Base-by-base conservation (phyloP, 2,113 vertebrate genomes). In the Brachyhypopomus gauderio region DNA sequence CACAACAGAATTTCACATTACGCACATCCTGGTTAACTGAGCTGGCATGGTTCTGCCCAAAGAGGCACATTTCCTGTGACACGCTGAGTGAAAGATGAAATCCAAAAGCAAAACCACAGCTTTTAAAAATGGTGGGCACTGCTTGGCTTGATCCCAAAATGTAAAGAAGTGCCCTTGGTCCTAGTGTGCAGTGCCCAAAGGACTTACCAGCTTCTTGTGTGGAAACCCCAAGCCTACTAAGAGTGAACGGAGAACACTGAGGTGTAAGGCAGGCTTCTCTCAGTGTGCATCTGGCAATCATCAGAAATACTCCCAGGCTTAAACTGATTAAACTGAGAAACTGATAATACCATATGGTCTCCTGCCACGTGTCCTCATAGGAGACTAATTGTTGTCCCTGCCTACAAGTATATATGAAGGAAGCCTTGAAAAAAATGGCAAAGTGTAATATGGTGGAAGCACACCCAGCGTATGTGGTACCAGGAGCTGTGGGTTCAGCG, bases 121-220 rank as follows among this genome's bases (percentile, higher is more conserved):
- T 75, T 52, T 1, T 45, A 45, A 45, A 45, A 66, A 36, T 66
- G 19, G 6, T 23, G 36, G n/a, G 25, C 16, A 52, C 30, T 56
- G 30, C 20, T 38, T 45, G 62, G 56, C 22, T 45, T 20, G 41
- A 20, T 27, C 56, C 17, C 22, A n/a, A 66, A 59, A 55, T 70
- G 23, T 38, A 34, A 34, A 74, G 62, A 45, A 22, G 77, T 76
- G 77, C 79, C 82, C 82, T 63, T 80, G 82, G 80, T 80, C 72
- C 63, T 27, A 34, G 70, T 34, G 38, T 11, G 8, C 14, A 63
- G 69, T 41, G 78, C 69, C 78, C 63, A 30, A 23, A 30, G 74
- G 66, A 83, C 58, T n/a, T 30, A 62, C 23, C 41, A 45, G 77
- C 36, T 71, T 74, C 70, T 83, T 83, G 70, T 83, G 77, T 80